Evolutionary conservation across 64 coral and sea anemone genomes (phyloP).

Genomic region (Platygyra sinensis): DNA sequence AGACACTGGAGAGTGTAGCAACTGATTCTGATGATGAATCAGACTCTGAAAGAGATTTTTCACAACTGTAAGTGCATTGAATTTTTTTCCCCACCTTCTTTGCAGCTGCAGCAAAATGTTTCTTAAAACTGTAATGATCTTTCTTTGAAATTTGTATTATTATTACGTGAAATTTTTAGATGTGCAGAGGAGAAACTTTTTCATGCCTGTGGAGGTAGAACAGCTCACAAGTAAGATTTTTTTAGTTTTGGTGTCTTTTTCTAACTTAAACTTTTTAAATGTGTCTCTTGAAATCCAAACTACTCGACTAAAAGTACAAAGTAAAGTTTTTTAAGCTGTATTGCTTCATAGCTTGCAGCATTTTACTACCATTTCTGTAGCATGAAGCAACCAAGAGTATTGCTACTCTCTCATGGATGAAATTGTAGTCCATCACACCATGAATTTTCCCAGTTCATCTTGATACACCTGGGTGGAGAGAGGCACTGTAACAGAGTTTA

Average conservation of each 20-base stretch:
- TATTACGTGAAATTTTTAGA: conserved; percentile 27
- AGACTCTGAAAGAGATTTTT: conserved; percentile 72
- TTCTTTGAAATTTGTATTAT: background rate
- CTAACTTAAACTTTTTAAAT: background rate
- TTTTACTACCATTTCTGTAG: too few species aligned
- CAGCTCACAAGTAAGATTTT: conserved; percentile 88
- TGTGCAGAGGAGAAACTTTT: conserved; percentile 78
- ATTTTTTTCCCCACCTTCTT: background rate
- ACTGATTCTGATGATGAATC: conserved; percentile 43
- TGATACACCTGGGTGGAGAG: too few species aligned
- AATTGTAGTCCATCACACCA: too few species aligned
- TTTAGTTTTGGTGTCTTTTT: background rate
- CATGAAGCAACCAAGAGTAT: too few species aligned
- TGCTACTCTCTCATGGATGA: too few species aligned
- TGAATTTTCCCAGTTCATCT: too few species aligned
- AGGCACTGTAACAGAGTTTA: too few species aligned
- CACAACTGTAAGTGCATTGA: conserved; percentile 49
- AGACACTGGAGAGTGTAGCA: background rate
- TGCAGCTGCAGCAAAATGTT: background rate
- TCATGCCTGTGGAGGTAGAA: conserved; percentile 82
- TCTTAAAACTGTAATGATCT: background rate
- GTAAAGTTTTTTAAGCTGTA: too few species aligned
- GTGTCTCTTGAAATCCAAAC: background rate
- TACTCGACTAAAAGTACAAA: background rate
- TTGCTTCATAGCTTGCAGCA: too few species aligned